Percentiles rank a stretch among this genome's conserved stretches.
Evolutionary conservation across 2,888 invertebrate species (phyloP).

Genomic region (Formica aserva): DNA sequence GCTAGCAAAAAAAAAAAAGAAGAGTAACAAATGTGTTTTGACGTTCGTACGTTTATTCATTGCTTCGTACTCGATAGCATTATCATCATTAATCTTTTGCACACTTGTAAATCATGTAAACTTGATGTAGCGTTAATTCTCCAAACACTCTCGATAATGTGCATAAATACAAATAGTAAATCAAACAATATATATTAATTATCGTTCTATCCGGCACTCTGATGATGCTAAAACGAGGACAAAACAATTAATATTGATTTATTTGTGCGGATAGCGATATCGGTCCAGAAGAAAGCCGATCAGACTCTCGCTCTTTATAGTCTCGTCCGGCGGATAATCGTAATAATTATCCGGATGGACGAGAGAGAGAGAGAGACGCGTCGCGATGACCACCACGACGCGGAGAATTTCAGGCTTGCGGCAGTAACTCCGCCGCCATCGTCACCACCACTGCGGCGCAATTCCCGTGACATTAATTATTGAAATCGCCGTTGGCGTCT

Average conservation of each 20-base stretch:
- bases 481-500: slow-evolving; percentile 79
- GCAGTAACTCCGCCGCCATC: slow-evolving; percentile 63
- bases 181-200: not conserved
- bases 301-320: slow-evolving; percentile 43
- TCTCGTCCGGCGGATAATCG: slow-evolving; percentile 68
- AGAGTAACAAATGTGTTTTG: not conserved
- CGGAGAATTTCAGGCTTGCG: slow-evolving; percentile 73
- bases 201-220: not conserved
- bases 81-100: not conserved
- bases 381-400: slow-evolving; percentile 66
- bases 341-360: slow-evolving; percentile 69
- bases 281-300: not conserved
- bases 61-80: not conserved
- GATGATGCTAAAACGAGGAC: not conserved
- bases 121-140: not conserved
- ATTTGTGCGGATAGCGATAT: not conserved
- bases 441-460: slow-evolving; percentile 70
- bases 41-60: not conserved
- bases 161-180: not conserved
- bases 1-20: not conserved
- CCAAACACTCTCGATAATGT: not conserved
- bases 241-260: not conserved
- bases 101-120: not conserved
- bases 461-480: slow-evolving; percentile 81
- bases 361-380: slow-evolving; percentile 20